Base-by-base conservation (phyloP, 1,140 invertebrate genomes). In the Drosophila erecta region DNA sequence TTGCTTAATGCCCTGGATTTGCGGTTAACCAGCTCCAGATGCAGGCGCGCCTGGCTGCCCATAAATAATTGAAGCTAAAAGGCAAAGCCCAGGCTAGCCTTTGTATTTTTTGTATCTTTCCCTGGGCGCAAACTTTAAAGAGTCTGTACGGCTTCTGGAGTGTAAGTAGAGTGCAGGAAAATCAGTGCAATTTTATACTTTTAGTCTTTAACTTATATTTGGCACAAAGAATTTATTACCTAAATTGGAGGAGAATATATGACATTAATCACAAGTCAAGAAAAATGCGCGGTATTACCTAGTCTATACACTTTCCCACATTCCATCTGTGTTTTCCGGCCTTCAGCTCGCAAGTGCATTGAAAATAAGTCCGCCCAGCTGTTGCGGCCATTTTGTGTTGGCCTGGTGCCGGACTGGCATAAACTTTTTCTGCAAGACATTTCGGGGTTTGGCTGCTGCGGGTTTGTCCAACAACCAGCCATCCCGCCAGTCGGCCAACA, bases 51-150 rank as follows among this genome's bases (percentile, higher is more conserved):
- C 79, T 83, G 83, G 84, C 50, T 87, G 79, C 79, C 79, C 83
- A 89, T 87, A 87, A 87, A 87, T 87, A 87, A 87, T 87, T 87
- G 79, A 79, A 87, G 83, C 84, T 87, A 87, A 87, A 87, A 87
- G 76, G 60, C 83, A 86, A 37, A 80, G 61, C 76, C 66, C 81
- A 60, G 65, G 53, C 57, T 17, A 57, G 72, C 43, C 43, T 69
- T 55, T 76, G 30, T n/a, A 46, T 53, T 76, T 67, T 69, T 55
- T 76, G 30, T n/a, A 46, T 55, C 47, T 76, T 59, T 22, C 27
- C n/a, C 30, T 27, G 20, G 33, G 27, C 41, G 54, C 1, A 40
- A 30, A 11, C 8, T 30, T 47, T n/a, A 69, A 69, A 70, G 64
- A 27, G 38, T 72, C n/a, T 24, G 14, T 33, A 8, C 22, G 53